Base-by-base conservation (phyloP, 2,888 invertebrate genomes). In the Drosophila birchii region DNA sequence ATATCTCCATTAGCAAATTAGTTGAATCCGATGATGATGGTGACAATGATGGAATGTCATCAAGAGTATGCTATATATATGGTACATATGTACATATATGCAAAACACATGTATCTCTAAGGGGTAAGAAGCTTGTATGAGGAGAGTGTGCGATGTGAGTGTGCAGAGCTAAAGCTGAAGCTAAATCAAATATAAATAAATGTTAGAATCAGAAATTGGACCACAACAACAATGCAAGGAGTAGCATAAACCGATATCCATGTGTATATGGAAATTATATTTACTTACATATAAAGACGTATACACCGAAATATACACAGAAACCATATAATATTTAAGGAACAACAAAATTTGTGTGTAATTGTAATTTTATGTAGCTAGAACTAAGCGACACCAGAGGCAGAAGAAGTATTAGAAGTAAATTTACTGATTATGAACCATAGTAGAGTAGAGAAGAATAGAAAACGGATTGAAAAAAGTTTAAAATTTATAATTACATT, bases 181-280 rank as follows among this genome's bases (percentile, higher is more conserved):
- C 53, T 34, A 68, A 84, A 87, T 75, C 67, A 86, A 80, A 78
- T 74, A 49, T 72, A 81, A 77, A 67, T 44, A 29, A 71, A 75
- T 61, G 61, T 75, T 88, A 59, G 51, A 80, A 78, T 81, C 73
- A 69, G 58, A 78, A 83, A 89, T 87, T 79, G 89, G 84, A 84
- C 84, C 84, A 84, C 79, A 74, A 62, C 77, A 68, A 43, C 36
- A 29, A 54, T 56, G 70, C 47, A 43, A 75, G 69, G 20, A 14
- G 55, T 62, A 71, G 44, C 53, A 43, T 38, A 18, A 45, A 36
- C 38, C 20, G 49, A 69, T 55, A 76, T 39, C 20, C 60, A 47
- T 60, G 60, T 59, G 60, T 61, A 75, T 60, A 49, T 49, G 57
- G 54, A 36, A 63, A 49, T 61, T 62, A 72, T 44, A 57, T 69